Percentiles rank a stretch among this genome's conserved stretches.
phyloP scores from a whole-genome alignment of 2,888 invertebrate genomes.

The Petrolisthes cinctipes region DNA sequence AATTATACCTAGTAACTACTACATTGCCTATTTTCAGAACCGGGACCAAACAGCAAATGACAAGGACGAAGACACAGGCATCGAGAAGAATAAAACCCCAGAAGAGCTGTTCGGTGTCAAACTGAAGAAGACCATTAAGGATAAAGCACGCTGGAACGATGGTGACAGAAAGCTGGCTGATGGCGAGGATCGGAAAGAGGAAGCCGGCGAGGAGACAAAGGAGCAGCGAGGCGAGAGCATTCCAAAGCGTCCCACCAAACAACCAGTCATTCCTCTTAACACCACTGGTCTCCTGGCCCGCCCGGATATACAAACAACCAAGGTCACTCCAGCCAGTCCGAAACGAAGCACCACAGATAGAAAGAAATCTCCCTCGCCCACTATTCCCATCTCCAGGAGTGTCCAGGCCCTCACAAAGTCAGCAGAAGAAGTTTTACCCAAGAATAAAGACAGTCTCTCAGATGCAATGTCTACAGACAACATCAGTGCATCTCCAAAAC shows the following conservation, averaged over 20 bases:
- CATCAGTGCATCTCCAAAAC: background rate
- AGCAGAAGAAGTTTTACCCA: conserved; percentile 20
- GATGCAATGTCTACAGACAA: background rate
- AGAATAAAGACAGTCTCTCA: background rate
- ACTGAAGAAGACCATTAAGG: conserved; percentile 30
- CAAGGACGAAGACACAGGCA: background rate
- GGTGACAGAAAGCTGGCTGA: background rate
- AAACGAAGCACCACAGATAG: conserved; percentile 25
- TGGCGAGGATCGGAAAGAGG: background rate
- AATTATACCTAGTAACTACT: too few species aligned
- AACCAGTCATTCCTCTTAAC: conserved; percentile 49
- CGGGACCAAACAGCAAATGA: background rate
- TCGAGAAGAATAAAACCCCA: background rate
- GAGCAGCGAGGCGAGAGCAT: background rate
- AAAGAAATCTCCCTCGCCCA: conserved; percentile 60
- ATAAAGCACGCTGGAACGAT: background rate
- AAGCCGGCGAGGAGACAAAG: background rate
- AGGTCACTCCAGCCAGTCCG: conserved; percentile 6
- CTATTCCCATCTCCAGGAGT: conserved; percentile 59
- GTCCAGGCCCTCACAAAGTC: conserved; percentile 48
- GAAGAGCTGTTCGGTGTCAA: conserved; percentile 32
- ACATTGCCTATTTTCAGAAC: too few species aligned
- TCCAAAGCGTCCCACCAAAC: conserved; percentile 26
- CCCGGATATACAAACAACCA: background rate
- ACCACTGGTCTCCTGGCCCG: conserved; percentile 26